phyloP scores from a whole-genome alignment of 2,797 vertebrate species.

The Euthynnus affinis region DNA sequence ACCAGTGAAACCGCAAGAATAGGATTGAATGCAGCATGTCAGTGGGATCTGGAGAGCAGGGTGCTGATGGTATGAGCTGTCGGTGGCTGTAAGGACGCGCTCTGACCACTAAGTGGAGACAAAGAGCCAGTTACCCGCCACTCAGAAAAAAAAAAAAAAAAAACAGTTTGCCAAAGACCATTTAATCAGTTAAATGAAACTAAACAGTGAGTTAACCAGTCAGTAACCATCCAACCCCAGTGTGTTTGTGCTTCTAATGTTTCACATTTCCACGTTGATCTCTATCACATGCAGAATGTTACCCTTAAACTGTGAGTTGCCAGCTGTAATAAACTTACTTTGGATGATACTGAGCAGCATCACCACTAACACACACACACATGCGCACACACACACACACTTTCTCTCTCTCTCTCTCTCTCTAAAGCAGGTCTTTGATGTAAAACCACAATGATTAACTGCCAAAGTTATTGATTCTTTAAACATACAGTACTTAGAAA shows the following conservation, averaged over 20 bases:
- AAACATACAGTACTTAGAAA: slow-evolving; percentile 36
- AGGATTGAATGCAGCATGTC: background rate
- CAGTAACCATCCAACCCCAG: background rate
- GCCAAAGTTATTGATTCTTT: slow-evolving; percentile 28
- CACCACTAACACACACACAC: background rate
- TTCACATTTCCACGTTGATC: slow-evolving; percentile 11
- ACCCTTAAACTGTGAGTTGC: slow-evolving; percentile 9
- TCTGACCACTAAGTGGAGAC: slow-evolving; percentile 69
- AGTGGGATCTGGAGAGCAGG: slow-evolving; percentile 79
- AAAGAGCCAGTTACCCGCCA: slow-evolving; percentile 23
- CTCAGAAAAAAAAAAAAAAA: no score
- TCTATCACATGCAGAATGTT: background rate
- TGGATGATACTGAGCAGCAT: slow-evolving; percentile 48
- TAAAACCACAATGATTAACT: slow-evolving; percentile 49
- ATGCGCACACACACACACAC: background rate
- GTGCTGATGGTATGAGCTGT: slow-evolving; percentile 76
- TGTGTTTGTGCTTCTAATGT: slow-evolving; percentile 8
- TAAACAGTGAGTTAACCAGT: background rate
- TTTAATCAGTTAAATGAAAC: slow-evolving; percentile 1
- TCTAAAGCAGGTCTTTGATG: slow-evolving; percentile 53
- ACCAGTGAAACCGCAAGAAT: slow-evolving; percentile 27
- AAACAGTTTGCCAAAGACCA: background rate
- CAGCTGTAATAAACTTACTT: slow-evolving; percentile 41
- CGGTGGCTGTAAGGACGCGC: slow-evolving; percentile 35
- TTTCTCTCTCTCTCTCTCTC: no score